phyloP scores from a whole-genome alignment of 2,113 vertebrate species.

The Riparia riparia region DNA sequence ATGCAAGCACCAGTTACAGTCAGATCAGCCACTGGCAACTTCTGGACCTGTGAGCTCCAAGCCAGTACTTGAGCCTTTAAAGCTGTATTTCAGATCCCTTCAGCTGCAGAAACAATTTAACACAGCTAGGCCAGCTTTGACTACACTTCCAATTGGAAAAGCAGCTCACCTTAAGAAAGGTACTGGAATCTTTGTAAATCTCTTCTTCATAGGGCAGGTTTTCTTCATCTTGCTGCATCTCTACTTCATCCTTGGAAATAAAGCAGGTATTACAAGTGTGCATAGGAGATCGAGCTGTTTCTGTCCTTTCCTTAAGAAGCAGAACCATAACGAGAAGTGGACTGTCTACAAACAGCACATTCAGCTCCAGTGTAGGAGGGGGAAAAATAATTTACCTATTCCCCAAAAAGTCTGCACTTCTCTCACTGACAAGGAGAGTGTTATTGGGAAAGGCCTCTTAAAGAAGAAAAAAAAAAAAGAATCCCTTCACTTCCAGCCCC shows the following conservation, averaged over 20 bases:
- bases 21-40: background rate
- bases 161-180: slow-evolving; percentile 91
- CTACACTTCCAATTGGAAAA: background rate
- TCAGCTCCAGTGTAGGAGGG: background rate
- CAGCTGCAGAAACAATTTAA: background rate
- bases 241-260: slow-evolving; percentile 88
- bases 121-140: background rate
- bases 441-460: background rate
- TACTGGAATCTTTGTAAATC: slow-evolving; percentile 98
- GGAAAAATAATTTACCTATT: background rate
- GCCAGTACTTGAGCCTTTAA: background rate
- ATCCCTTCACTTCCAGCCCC: background rate
- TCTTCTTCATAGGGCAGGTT: slow-evolving; percentile 92
- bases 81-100: background rate
- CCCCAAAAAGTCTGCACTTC: background rate
- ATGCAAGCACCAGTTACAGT: background rate
- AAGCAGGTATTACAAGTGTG: background rate
- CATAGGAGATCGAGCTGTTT: background rate
- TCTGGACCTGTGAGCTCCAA: background rate
- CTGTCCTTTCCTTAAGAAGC: background rate
- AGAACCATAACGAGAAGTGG: background rate
- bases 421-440: background rate
- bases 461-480: background rate
- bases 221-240: slow-evolving; percentile 89
- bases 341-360: background rate